These are phyloP conservation scores for Glaucomys volans DNA, from an alignment of 2,113 vertebrate genomes.

Conservation along the genomic window DNA sequence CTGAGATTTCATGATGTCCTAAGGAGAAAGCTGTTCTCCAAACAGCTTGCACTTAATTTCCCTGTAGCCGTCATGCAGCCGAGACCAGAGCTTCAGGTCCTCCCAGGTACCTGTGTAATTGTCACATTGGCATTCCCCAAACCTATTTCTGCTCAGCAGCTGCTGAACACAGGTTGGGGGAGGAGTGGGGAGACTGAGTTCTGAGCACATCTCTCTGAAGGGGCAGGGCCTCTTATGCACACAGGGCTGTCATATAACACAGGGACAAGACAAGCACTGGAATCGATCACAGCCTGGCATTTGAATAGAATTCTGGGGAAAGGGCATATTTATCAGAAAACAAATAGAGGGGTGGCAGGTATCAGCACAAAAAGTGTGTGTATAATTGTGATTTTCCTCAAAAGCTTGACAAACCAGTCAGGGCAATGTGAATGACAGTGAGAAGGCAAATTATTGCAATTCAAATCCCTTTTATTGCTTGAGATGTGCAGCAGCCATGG, in stretches of 20 bases:
- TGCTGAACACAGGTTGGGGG: slow-evolving; percentile 62
- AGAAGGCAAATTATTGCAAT: slow-evolving; percentile 74
- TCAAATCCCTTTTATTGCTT: slow-evolving; percentile 68
- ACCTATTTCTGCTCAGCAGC: slow-evolving; percentile 68
- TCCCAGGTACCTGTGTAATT: slow-evolving; percentile 63
- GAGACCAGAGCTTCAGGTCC: slow-evolving; percentile 14
- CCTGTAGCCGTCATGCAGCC: slow-evolving; percentile 3
- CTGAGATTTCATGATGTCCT: slow-evolving; percentile 57
- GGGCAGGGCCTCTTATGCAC: not conserved
- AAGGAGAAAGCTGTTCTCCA: slow-evolving; percentile 57
- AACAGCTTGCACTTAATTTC: slow-evolving; percentile 73
- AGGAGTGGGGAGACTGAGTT: slow-evolving; percentile 54
- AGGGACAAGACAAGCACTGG: slow-evolving; percentile 58
- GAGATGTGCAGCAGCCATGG: slow-evolving; percentile 54
- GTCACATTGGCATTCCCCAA: slow-evolving; percentile 68
- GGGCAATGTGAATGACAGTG: slow-evolving; percentile 52
- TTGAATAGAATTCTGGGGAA: slow-evolving; percentile 76
- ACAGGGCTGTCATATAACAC: slow-evolving; percentile 55
- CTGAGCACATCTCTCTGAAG: not conserved
- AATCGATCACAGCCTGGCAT: slow-evolving; percentile 70
- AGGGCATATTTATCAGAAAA: slow-evolving; percentile 80
- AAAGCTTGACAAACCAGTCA: slow-evolving; percentile 81
- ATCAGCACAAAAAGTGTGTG: slow-evolving; percentile 73
- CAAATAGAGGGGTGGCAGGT: slow-evolving; percentile 74
- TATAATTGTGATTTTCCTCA: slow-evolving; percentile 79